Conservation (phyloP, 1,140 invertebrate genomes). For the Zaprionus davidi region DNA sequence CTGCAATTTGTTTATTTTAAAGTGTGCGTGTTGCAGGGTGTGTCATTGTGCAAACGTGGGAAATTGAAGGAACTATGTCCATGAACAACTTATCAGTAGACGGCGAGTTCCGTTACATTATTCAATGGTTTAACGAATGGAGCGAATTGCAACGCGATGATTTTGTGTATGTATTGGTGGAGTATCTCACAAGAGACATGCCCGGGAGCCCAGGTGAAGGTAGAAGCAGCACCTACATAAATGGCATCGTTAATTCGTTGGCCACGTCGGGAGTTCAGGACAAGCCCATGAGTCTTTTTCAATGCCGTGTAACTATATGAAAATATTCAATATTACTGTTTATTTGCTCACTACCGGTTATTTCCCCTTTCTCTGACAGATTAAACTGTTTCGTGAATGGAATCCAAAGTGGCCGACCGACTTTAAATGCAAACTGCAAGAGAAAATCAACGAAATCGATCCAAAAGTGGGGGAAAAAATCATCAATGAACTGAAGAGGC, state of each 20-base stretch:
- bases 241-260: slow-evolving; percentile 90
- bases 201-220: slow-evolving; percentile 21
- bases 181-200: slow-evolving; percentile 86
- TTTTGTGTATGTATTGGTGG: slow-evolving; percentile 91
- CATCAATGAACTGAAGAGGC: slow-evolving; percentile 66
- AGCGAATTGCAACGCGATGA: slow-evolving; percentile 93
- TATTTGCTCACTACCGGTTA: slow-evolving; percentile 9
- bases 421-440: slow-evolving; percentile 89
- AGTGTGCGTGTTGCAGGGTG: slow-evolving; percentile 29
- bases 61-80: slow-evolving; percentile 61
- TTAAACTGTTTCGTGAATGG: slow-evolving; percentile 95
- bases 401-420: slow-evolving; percentile 91
- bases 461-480: slow-evolving; percentile 89
- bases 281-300: slow-evolving; percentile 93
- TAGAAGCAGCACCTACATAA: slow-evolving; percentile 86
- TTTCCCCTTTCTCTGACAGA: slow-evolving; percentile 83
- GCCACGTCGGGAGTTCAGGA: slow-evolving; percentile 88
- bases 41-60: slow-evolving; percentile 38
- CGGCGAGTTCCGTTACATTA: slow-evolving; percentile 90
- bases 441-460: slow-evolving; percentile 89
- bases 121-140: slow-evolving; percentile 95
- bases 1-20: slow-evolving; percentile 19
- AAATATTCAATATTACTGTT: slow-evolving; percentile 20
- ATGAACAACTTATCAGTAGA: slow-evolving; percentile 84
- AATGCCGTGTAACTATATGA: slow-evolving; percentile 89